Conservation (phyloP, 2,888 invertebrate genomes). For the Platycnemis pennipes region DNA sequence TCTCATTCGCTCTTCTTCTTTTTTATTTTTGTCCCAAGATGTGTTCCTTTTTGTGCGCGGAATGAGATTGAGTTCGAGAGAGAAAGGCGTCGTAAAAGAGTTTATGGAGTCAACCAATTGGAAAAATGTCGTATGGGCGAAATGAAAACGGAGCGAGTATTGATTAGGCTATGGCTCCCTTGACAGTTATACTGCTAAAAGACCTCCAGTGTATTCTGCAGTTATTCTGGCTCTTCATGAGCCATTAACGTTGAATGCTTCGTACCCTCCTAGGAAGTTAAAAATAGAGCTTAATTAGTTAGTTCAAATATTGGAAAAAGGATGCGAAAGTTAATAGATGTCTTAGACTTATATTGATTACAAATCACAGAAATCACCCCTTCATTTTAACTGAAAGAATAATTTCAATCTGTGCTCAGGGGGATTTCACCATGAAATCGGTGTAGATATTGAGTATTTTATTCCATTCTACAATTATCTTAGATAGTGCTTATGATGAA, state of each 20-base stretch:
- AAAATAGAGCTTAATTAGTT: background rate
- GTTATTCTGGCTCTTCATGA: background rate
- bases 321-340: too few species aligned
- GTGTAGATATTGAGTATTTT: too few species aligned
- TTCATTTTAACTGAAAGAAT: too few species aligned
- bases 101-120: constrained; percentile 41
- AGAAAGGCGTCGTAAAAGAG: constrained; percentile 28
- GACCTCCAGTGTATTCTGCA: background rate
- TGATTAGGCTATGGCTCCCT: background rate
- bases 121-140: constrained; percentile 18
- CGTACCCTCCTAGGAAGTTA: background rate
- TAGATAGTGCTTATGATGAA: too few species aligned
- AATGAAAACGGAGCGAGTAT: constrained; percentile 23
- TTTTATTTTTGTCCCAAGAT: background rate
- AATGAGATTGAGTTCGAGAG: constrained; percentile 4
- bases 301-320: too few species aligned
- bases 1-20: background rate
- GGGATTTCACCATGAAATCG: too few species aligned
- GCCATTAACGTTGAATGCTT: background rate
- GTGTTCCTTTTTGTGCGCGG: constrained; percentile 34
- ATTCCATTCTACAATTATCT: too few species aligned
- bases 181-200: background rate
- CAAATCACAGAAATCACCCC: too few species aligned
- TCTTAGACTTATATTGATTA: too few species aligned
- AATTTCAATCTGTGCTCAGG: too few species aligned